phyloP scores from a whole-genome alignment of 2,797 vertebrate species.

The Tragelaphus oryx region DNA sequence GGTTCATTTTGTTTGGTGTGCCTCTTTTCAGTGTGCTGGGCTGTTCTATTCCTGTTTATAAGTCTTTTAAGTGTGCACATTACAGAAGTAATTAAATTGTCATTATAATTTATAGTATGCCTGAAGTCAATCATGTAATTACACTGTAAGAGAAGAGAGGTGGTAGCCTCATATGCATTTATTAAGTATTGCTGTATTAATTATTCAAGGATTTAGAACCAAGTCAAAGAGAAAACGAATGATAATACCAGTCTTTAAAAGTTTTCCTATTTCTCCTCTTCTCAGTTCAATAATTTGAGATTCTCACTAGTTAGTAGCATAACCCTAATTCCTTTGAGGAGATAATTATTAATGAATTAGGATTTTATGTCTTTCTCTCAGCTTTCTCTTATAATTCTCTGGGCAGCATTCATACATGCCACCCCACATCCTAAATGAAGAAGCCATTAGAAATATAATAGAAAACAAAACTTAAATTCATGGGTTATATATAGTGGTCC shows the following conservation, averaged over 20 bases:
- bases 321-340: constrained; percentile 68
- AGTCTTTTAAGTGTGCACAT: constrained; percentile 81
- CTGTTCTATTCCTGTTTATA: constrained; percentile 78
- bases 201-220: constrained; percentile 82
- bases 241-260: constrained; percentile 64
- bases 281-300: constrained; percentile 65
- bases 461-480: constrained; percentile 53
- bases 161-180: constrained; percentile 81
- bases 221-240: constrained; percentile 75
- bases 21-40: constrained; percentile 49
- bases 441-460: constrained; percentile 36
- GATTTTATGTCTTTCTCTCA: constrained; percentile 59
- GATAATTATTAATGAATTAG: constrained; percentile 76
- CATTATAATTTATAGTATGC: constrained; percentile 82
- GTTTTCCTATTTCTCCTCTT: constrained; percentile 67
- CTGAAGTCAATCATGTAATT: constrained; percentile 86
- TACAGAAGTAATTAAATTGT: constrained; percentile 87
- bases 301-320: constrained; percentile 38
- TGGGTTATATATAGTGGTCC: background rate
- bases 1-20: constrained; percentile 43
- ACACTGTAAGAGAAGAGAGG: constrained; percentile 79
- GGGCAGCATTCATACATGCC: constrained; percentile 42
- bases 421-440: constrained; percentile 50
- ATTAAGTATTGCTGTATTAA: constrained; percentile 83
- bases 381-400: constrained; percentile 67